Base-by-base conservation (phyloP, 2,113 vertebrate species). In the Embiotoca jacksoni region DNA sequence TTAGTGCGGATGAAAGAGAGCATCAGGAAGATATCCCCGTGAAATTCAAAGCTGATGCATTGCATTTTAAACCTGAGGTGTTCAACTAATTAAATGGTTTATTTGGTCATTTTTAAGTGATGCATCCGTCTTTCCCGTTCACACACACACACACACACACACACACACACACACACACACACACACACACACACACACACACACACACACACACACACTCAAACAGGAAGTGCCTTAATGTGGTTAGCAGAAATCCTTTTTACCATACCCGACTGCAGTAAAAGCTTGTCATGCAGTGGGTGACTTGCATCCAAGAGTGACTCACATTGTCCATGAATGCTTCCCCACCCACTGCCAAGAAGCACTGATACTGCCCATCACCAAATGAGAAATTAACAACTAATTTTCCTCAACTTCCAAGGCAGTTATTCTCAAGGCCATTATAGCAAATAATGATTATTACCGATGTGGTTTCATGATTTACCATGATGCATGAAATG, bases 401-500 rank as follows among this genome's bases (percentile, higher is more conserved):
- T 88, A 9, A 72, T 84, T 88, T 78, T 72, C 30, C 36, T 53
- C 77, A 80, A 84, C 86, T 89, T 89, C 68, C 69, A 63, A 77
- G 53, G 80, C 87, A 89, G 88, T 87, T 86, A 87, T 85, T 86
- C 85, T 80, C 61, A 63, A 82, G 77, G 72, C 82, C 32, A 69
- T 86, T 80, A 81, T 31, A 78, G 80, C 44, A 31, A 91, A 87
- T 87, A 86, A 86, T 85, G 84, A 72, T 80, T 74, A 91, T 88
- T 91, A 88, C 72, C 37, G 68, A 88, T 83, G 77, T 53, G 87
- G 80, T 65, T 79, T 82, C 73, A 56, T 89, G 83, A 92, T 93
- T 88, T 60, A 92, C 85, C 87, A 36, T 90, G 91, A 93, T 88
- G 89, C 91, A 89, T 92, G 92, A 93, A 93, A 92, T 92, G 78